These are phyloP conservation scores for Sialia sialis DNA, from an alignment of 2,113 vertebrate genomes.

Conservation along the genomic window DNA sequence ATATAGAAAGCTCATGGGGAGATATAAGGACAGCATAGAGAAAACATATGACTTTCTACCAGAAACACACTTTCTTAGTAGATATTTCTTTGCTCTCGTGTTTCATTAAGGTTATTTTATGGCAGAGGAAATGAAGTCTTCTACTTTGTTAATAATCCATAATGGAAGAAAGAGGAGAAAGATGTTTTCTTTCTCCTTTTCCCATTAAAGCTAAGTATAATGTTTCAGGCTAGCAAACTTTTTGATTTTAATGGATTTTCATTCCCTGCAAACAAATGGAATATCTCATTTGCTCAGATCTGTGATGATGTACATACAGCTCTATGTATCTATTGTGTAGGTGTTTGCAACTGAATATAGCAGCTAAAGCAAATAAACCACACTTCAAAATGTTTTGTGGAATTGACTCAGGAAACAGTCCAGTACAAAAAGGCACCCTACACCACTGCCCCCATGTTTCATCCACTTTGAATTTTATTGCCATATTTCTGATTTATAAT, in stretches of 20 bases:
- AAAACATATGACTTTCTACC: background rate
- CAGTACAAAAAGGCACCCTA: background rate
- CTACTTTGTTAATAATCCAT: background rate
- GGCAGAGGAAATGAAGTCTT: background rate
- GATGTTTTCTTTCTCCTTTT: background rate
- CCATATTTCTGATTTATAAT: background rate
- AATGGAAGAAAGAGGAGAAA: background rate
- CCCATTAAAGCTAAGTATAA: background rate
- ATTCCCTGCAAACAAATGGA: conserved; percentile 23
- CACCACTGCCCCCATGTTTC: background rate
- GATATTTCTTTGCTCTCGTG: background rate
- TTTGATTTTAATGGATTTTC: background rate
- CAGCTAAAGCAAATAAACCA: background rate
- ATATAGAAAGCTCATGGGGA: background rate
- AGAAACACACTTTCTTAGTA: background rate
- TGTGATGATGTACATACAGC: background rate
- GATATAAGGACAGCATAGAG: background rate
- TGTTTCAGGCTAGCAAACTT: background rate
- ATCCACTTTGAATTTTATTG: background rate
- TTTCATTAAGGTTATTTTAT: background rate
- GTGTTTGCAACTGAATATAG: background rate
- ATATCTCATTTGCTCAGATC: background rate
- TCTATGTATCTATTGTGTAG: background rate
- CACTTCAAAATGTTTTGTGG: background rate
- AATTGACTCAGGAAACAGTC: background rate